These are phyloP conservation scores for Falco novaeseelandiae DNA, from an alignment of 2,797 vertebrate species.

Conservation along the genomic window DNA sequence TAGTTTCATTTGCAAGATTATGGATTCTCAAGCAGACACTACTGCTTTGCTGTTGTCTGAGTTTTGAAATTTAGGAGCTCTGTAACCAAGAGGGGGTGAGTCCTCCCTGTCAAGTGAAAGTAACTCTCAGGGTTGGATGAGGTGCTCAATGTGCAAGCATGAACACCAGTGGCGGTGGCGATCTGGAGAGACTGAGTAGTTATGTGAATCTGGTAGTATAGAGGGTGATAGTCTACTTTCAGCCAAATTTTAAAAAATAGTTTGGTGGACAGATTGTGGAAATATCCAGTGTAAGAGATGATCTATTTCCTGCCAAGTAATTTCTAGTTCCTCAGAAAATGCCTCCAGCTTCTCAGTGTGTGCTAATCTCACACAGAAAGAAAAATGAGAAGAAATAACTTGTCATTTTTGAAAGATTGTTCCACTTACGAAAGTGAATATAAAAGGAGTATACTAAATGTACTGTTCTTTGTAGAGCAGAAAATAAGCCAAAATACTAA, in stretches of 20 bases:
- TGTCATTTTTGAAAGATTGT: constrained; percentile 13
- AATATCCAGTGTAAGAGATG: neutral
- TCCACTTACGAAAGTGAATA: neutral
- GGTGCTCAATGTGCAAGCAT: rapidly evolving
- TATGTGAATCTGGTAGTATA: neutral
- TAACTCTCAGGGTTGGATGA: neutral
- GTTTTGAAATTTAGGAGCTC: constrained; percentile 52
- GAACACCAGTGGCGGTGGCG: neutral
- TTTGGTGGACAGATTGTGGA: neutral
- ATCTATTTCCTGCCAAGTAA: neutral
- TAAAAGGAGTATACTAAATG: neutral
- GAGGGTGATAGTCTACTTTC: neutral
- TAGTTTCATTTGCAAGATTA: constrained; percentile 5
- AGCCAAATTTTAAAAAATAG: neutral
- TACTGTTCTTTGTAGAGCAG: neutral
- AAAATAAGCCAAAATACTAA: neutral
- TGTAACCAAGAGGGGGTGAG: neutral
- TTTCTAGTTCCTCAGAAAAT: neutral
- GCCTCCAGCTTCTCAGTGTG: neutral
- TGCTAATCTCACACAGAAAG: neutral
- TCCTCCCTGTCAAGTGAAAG: neutral
- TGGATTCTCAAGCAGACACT: neutral
- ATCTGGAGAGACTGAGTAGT: neutral
- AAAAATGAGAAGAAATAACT: neutral
- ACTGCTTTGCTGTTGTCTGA: neutral